Conservation (phyloP, 2,113 vertebrate genomes). For the Chinchilla lanigera region DNA sequence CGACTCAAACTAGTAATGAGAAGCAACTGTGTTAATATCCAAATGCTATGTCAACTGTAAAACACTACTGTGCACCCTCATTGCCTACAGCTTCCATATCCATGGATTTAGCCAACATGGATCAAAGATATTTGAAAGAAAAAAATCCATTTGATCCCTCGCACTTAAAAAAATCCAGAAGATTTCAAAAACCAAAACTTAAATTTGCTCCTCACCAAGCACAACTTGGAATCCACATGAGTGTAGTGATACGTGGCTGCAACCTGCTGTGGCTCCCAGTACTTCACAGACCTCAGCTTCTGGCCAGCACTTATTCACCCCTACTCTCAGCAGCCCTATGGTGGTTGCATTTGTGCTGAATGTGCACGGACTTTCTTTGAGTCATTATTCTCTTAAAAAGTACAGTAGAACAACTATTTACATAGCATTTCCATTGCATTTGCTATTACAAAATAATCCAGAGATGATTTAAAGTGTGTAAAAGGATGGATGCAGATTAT, state of each 20-base stretch:
- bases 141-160: background rate
- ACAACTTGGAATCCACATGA: no score
- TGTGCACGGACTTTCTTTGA: background rate
- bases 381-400: background rate
- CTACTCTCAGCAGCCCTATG: background rate
- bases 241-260: rapidly evolving
- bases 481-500: no score
- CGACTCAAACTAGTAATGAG: background rate
- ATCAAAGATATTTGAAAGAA: background rate
- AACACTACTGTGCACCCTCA: background rate
- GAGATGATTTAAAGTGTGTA: background rate
- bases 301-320: background rate
- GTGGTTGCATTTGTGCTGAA: background rate
- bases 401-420: background rate
- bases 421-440: background rate
- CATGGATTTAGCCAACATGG: background rate
- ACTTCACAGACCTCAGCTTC: no score
- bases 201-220: background rate
- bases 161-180: background rate
- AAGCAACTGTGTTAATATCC: background rate
- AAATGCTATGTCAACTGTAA: background rate
- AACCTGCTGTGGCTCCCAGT: background rate
- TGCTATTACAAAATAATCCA: background rate
- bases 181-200: background rate
- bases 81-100: no score